These are phyloP conservation scores for Nasonia oneida DNA, from an alignment of 2,888 invertebrate species.

Conservation along the genomic window DNA sequence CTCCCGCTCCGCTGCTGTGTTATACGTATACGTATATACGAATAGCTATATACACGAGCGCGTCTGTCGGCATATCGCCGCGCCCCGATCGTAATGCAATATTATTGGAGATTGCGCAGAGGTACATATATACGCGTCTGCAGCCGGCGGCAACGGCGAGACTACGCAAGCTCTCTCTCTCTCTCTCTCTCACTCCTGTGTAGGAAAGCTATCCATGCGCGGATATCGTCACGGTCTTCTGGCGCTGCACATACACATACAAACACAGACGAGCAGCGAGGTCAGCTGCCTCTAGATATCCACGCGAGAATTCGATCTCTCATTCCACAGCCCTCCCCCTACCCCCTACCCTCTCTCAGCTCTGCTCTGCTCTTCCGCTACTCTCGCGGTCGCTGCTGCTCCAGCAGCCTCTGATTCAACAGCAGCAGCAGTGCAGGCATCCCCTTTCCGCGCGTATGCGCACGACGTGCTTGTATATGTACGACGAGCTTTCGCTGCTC, in stretches of 20 bases:
- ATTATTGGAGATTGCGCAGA: constrained; percentile 52
- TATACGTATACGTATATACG: neutral
- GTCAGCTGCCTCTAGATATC: constrained; percentile 44
- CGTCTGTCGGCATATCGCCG: neutral
- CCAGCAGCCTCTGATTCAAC: neutral
- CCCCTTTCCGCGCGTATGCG: constrained; percentile 4
- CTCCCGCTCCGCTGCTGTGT: neutral
- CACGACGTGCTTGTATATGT: neutral
- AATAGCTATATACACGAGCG: neutral
- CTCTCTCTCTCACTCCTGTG: neutral
- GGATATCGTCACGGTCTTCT: constrained; percentile 46
- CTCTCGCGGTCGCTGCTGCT: neutral
- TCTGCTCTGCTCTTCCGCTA: neutral
- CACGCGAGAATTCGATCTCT: constrained; percentile 42
- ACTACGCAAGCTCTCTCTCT: neutral
- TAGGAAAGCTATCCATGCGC: neutral
- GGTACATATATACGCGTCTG: neutral
- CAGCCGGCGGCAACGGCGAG: neutral
- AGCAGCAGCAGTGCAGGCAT: neutral
- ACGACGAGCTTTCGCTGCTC: constrained; percentile 16
- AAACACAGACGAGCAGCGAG: constrained; percentile 14
- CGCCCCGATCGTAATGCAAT: constrained; percentile 44
- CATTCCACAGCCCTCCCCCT: constrained; percentile 14
- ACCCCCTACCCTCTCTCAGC: neutral
- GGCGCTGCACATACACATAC: constrained; percentile 27